These are phyloP conservation scores for Anhinga rufa DNA, from an alignment of 2,113 vertebrate species.

Conservation along the genomic window DNA sequence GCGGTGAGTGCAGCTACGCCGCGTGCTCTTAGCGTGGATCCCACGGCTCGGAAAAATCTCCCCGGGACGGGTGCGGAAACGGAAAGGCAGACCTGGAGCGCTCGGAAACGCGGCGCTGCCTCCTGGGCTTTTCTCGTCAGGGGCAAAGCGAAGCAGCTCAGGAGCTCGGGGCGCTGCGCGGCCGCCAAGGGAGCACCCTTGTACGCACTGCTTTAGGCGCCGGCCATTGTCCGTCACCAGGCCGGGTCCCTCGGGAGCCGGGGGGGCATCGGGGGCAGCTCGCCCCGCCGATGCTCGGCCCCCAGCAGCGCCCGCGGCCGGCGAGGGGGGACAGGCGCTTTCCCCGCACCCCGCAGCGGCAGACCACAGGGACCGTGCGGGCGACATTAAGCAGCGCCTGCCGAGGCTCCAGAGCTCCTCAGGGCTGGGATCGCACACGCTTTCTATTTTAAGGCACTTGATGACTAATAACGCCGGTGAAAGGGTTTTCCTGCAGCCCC, in stretches of 20 bases:
- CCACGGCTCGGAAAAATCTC: neutral
- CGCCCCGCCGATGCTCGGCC: neutral
- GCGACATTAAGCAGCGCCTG: neutral
- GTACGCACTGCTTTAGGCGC: neutral
- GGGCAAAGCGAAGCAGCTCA: neutral
- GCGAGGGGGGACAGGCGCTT: accelerated
- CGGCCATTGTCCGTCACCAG: neutral
- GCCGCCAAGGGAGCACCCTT: too few relatives aligned
- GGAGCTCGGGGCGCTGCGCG: neutral
- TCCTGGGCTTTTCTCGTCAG: neutral
- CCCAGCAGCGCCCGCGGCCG: accelerated
- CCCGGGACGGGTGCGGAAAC: neutral
- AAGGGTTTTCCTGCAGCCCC: slow-evolving; percentile 2
- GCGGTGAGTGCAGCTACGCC: neutral
- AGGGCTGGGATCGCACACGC: neutral
- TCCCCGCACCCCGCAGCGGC: neutral
- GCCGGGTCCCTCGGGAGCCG: neutral
- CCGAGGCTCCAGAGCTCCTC: neutral
- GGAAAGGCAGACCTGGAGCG: neutral
- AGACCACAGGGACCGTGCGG: neutral
- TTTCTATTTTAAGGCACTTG: slow-evolving; percentile 27
- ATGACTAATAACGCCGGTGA: neutral
- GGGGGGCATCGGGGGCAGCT: neutral
- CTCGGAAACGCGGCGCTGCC: neutral
- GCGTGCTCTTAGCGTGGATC: accelerated